Base-by-base conservation (phyloP, 2,888 invertebrate species). In the Xestia ashworthii region DNA sequence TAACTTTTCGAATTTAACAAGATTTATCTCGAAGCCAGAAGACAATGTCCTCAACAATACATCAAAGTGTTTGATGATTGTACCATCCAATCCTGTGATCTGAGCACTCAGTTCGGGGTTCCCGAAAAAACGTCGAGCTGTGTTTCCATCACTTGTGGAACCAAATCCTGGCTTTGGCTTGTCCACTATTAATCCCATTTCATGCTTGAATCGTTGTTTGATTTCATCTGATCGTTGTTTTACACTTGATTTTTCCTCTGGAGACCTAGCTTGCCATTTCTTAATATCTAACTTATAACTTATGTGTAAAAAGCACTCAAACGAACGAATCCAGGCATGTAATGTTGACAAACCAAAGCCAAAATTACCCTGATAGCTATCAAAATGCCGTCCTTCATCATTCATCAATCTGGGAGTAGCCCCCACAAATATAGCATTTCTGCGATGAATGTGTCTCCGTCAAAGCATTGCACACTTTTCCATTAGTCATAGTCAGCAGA, bases 141-240 rank as follows among this genome's bases (percentile, higher is more conserved):
- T 53, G 53, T 53, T 53, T 53, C 53, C 53, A 53, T 53, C 22
- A 69, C 75, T 80, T 22, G 73, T 25, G n/a, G 53, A 69, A 19
- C 79, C 79, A 72, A 58, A 81, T 48, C 79, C 81, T 44, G 76
- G 81, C 55, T 77, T 82, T 65, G 76, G 74, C 38, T 73, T 82
- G 58, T 83, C 81, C 19, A 83, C 74, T 50, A 81, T 74, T 16
- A 81, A 22, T 46, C 74, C 78, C 67, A 73, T 71, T 53, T 74
- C 38, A 32, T 74, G 19, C 65, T 74, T 80, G 32, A 78, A 77
- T 55, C 50, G 44, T 62, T 68, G 38, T 64, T 77, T 67, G 68
- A 77, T 77, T 53, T 74, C 53, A 1, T 68, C 53, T 32, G 69
- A 65, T 55, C 58, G 41, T 44, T 58, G 50, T 65, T 78, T 78